phyloP scores from a whole-genome alignment of 2,797 vertebrate genomes.

The Bovichtus diacanthus region DNA sequence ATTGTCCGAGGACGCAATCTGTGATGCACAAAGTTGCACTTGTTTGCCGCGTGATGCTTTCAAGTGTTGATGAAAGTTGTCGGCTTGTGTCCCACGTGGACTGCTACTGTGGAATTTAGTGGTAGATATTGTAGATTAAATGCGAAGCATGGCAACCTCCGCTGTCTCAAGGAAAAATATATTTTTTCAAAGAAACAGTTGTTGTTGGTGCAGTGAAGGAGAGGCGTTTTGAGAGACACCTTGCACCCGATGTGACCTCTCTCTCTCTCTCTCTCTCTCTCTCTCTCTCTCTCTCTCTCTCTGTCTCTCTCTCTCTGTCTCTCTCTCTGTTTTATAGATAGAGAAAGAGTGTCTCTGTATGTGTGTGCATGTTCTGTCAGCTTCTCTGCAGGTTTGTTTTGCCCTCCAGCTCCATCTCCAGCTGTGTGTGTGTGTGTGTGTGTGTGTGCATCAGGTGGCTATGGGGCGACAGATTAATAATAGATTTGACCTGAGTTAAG shows the following conservation, averaged over 20 bases:
- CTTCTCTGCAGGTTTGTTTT: constrained; percentile 55
- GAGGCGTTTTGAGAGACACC: constrained; percentile 25
- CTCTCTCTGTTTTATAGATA: constrained; percentile 6
- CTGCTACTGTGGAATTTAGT: constrained; percentile 23
- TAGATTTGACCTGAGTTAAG: constrained; percentile 64
- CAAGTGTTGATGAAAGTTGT: constrained; percentile 41
- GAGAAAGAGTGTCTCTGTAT: background rate
- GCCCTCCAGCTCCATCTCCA: constrained; percentile 37
- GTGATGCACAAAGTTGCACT: background rate
- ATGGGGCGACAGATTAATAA: constrained; percentile 64
- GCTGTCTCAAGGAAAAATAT: constrained; percentile 42
- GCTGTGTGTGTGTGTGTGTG: constrained; percentile 23
- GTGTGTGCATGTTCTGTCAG: constrained; percentile 15
- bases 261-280: background rate
- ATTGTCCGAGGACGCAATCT: background rate
- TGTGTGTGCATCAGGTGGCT: constrained; percentile 55
- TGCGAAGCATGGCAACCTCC: constrained; percentile 25
- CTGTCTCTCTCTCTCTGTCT: constrained; percentile 21
- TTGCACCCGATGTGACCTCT: constrained; percentile 48
- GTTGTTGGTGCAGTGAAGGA: constrained; percentile 29
- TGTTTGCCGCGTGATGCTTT: constrained; percentile 25
- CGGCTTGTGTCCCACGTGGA: constrained; percentile 12
- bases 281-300: too few relatives aligned
- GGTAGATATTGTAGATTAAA: constrained; percentile 35
- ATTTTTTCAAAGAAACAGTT: constrained; percentile 30